Evolutionary conservation across 2,888 invertebrate species (phyloP), one percentile per base, ranked within the genome.

Genomic region (Arenicola marina): DNA sequence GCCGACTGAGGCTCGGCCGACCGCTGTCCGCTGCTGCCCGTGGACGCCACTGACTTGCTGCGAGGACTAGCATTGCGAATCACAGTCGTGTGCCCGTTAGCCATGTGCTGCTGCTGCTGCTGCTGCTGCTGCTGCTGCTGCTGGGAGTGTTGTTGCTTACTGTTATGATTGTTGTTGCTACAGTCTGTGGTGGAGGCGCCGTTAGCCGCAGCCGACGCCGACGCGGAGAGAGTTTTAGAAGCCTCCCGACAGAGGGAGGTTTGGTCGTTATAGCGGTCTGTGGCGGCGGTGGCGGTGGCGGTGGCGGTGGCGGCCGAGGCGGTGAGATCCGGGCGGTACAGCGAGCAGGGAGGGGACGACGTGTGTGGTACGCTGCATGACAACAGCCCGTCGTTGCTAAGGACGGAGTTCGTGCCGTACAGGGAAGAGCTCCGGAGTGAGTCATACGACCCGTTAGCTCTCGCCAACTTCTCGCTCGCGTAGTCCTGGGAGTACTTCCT

Each of bases 391-490:
- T 66, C 66, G n/a, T 56, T 56, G 44, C 55, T 61, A 21, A 66
- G 34, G 32, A 61, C 46, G 26, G 58, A 45, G 45, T 61, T 55
- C 7, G 58, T 51, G 11, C 61, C 63, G 48, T 63, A 61, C 29
- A 63, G 45, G 21, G 58, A 28, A 15, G 53, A 43, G 4, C 38
- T 54, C 54, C 58, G 46, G 31, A 67, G 32, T 18, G 63, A 21
- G 45, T 68, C 68, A 31, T 76, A 65, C 7, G 70, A 58, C 4
- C 77, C 77, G 57, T 78, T 78, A 21, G 78, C 60, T n/a, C 78
- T 71, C 4, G 74, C 66, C 45, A 76, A 66, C 63, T 67, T 66
- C 7, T 67, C 65, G 18, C 43, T 51, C 0, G 48, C 45, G n/a
- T 56, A 46, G 15, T 56, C 59, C 34, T 77, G 74, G 51, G 75